Evolutionary conservation across 2,113 vertebrate genomes (phyloP), one percentile per base, ranked within the genome.

Genomic region (Pseudorhombus dupliciocellatus): DNA sequence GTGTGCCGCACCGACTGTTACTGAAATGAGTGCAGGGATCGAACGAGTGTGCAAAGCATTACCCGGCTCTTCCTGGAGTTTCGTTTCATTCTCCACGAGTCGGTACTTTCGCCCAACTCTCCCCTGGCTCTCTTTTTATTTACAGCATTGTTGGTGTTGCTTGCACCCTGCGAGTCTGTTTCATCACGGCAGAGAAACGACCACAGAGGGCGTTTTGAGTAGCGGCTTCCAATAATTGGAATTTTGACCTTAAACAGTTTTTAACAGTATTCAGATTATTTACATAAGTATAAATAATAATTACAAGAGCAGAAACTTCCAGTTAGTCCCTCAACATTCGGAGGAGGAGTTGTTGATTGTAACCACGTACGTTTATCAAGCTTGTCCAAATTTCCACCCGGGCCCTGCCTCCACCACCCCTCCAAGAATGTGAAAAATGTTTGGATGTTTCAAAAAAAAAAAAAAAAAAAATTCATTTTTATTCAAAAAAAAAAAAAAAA

Each of bases 351-450:
- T 75, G 62, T 79, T 40, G 24, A 55, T 67, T 64, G 67, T 42
- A 73, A 75, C 69, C 68, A 54, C 26, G 51, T 61, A 78, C 66
- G 5, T 83, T 87, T 85, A 71, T 81, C 18, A 7, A 79, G 78
- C 77, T 66, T 61, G 51, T 90, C 86, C 77, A 84, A 86, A 81
- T 89, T 88, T 87, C 86, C 81, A 86, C 68, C 75, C 67, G 2
- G 78, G 66, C 80, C 70, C 68, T 71, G 77, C 77, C 88, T 81
- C 70, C 82, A 68, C 80, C 78, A 80, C 82, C 80, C 73, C 70
- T 80, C 24, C 75, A 92, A 87, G 89, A 92, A 92, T 91, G 86
- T 88, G 60, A 92, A 91, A 88, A 70, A 90, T 91, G 82, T 88
- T 87, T 87, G 84, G 62, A 84, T 82, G 81, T 88, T 86, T 73